Conservation (phyloP, 2,113 vertebrate genomes). For the Corynorhinus townsendii region DNA sequence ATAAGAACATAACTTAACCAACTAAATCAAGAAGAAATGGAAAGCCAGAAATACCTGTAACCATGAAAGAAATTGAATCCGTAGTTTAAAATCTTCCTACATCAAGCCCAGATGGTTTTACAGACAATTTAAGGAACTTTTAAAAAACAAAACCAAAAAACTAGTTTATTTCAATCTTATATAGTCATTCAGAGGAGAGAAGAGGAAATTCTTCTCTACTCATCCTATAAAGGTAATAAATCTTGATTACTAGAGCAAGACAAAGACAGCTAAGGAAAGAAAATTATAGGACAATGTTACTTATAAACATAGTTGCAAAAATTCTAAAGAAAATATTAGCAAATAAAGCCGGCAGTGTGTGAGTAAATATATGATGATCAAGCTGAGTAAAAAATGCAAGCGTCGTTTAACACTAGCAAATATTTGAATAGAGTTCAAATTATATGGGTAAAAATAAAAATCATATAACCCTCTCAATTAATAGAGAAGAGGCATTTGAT, state of each 20-base stretch:
- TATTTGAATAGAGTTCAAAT: not conserved
- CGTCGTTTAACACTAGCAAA: not conserved
- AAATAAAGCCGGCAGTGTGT: not conserved
- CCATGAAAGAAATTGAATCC: slow-evolving; percentile 8
- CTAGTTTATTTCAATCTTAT: not conserved
- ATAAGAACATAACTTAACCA: not conserved
- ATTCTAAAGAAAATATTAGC: not conserved
- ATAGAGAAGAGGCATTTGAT: not conserved
- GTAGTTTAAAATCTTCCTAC: slow-evolving; percentile 18
- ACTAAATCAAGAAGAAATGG: not conserved
- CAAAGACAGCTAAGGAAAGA: not conserved
- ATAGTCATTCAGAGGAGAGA: not conserved
- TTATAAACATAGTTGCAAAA: not conserved
- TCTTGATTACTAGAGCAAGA: not conserved
- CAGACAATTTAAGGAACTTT: not conserved
- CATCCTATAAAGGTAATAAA: not conserved
- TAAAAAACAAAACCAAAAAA: not conserved
- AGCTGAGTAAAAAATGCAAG: not conserved
- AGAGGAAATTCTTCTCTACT: not conserved
- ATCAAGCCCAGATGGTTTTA: not conserved
- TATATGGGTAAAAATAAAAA: not conserved
- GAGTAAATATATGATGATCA: not conserved
- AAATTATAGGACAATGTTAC: not conserved
- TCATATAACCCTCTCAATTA: not conserved
- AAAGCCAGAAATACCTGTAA: not conserved